phyloP scores from a whole-genome alignment of 2,888 invertebrate genomes.

The Trissoscelio sp. region DNA sequence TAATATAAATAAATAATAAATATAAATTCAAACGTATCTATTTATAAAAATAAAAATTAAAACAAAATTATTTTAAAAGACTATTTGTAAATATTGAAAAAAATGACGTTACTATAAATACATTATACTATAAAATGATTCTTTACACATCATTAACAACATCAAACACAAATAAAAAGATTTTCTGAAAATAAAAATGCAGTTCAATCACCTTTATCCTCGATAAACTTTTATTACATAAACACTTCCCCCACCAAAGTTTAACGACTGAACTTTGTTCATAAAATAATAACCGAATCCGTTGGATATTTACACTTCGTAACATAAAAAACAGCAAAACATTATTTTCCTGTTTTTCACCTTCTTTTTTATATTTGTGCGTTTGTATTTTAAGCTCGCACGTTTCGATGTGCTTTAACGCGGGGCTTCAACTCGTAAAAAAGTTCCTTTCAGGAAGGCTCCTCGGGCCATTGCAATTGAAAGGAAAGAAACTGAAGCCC shows the following conservation, averaged over 20 bases:
- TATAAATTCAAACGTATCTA: too few relatives aligned
- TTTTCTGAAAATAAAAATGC: not conserved
- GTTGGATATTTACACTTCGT: constrained; percentile 22
- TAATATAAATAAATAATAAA: too few relatives aligned
- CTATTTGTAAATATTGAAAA: too few relatives aligned
- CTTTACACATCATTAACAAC: too few relatives aligned
- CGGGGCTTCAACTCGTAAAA: constrained; percentile 59
- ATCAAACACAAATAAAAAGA: not conserved
- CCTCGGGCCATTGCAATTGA: constrained; percentile 56
- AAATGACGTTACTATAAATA: too few relatives aligned
- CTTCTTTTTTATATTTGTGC: constrained; percentile 39
- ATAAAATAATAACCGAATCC: constrained; percentile 29
- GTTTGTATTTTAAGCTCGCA: constrained; percentile 42
- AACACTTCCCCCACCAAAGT: not conserved
- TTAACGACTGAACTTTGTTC: constrained; percentile 18
- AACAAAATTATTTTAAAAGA: too few relatives aligned
- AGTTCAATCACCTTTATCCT: constrained; percentile 16
- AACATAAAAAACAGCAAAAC: constrained; percentile 31
- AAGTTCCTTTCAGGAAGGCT: constrained; percentile 46
- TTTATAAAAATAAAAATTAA: too few relatives aligned
- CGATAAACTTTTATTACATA: constrained; percentile 12
- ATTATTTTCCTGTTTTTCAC: constrained; percentile 34
- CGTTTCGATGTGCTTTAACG: constrained; percentile 40
- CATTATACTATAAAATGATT: too few relatives aligned
- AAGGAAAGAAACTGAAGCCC: constrained; percentile 56